Base-by-base conservation (phyloP, 2,888 invertebrate species). In the Hedychridium roseum region DNA sequence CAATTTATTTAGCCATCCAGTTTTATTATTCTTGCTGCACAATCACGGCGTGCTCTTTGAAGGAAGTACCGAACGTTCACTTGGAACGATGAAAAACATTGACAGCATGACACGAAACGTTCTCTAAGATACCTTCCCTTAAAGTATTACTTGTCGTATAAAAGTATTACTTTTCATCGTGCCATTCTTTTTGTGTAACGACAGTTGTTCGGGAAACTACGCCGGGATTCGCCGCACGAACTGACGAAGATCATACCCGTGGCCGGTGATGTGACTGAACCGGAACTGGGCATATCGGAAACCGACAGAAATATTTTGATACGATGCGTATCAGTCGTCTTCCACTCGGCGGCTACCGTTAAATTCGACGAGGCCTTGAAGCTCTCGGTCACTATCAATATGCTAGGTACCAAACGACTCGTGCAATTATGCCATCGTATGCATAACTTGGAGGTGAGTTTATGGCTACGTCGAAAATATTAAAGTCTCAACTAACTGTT, bases 301-400 rank as follows among this genome's bases (percentile, higher is more conserved):
- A 80, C 83, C 1, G 82, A 84, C 51, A 82, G 88, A 58, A 69
- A 73, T 30, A 76, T 77, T 21, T 72, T 86, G 1, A 75, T 78
- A 26, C 83, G 86, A 60, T 82, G 86, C 74, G 87, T 91, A 9
- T 85, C 88, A 2, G 80, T 92, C 23, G 90, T 92, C 16, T 90
- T 92, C 79, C 92, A 92, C 78, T 88, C 88, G 16, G 92, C 92
- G 0, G 92, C 92, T 1, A 92, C 91, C 0, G 86, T 92, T 35
- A 87, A 88, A 77, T 92, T 92, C 70, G 89, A 92, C 74, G 92
- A 92, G 74, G 85, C 86, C 0, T 82, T 92, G 34, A 83, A 85
- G 71, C 79, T 85, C 9, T 88, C 91, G 0, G 84, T 91, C 2
- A 85, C 87, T 52, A 88, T 91, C 82, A 92, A 92, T 74, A 86